Percentiles rank a stretch among this genome's conserved stretches.
Conservation (phyloP, 2,113 vertebrate species). For the Bettongia penicillata region DNA sequence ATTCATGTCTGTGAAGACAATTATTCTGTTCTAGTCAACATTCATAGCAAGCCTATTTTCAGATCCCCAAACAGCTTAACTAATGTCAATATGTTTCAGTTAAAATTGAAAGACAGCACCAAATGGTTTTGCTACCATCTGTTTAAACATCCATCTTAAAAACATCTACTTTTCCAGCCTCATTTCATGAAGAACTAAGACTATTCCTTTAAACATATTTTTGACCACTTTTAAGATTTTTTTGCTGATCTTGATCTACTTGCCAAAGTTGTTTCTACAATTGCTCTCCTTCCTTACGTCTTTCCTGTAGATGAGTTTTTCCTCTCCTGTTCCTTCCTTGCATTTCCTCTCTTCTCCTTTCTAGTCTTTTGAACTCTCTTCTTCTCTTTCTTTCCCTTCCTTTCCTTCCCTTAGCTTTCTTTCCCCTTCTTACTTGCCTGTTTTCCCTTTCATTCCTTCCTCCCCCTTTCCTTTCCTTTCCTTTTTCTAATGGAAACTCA, state of each 20-base stretch:
- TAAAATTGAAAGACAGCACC: background rate
- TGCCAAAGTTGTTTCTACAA: background rate
- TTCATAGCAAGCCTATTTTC: background rate
- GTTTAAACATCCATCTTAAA: constrained; percentile 16
- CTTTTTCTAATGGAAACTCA: constrained; percentile 3
- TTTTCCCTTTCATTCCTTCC: too few species aligned
- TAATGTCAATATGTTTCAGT: background rate
- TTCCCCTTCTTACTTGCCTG: too few species aligned
- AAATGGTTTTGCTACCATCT: background rate
- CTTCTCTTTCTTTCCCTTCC: too few species aligned
- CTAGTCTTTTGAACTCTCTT: too few species aligned
- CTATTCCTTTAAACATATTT: constrained; percentile 10
- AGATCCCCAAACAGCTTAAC: constrained; percentile 42
- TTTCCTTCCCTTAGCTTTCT: background rate
- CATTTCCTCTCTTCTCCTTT: too few species aligned
- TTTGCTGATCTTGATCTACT: background rate
- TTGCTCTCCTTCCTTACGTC: background rate
- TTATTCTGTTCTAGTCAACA: background rate
- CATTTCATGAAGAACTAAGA: background rate
- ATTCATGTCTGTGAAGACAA: constrained; percentile 34
- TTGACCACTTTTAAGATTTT: background rate
- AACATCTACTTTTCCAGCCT: background rate
- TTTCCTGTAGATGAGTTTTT: background rate
- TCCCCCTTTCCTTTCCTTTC: background rate
- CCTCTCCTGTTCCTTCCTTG: too few species aligned